A percentile compares a stretch with the other conserved stretches of the same genome.
Evolutionary conservation across 1,140 invertebrate genomes (phyloP).

Genomic region (Achatina immaculata): DNA sequence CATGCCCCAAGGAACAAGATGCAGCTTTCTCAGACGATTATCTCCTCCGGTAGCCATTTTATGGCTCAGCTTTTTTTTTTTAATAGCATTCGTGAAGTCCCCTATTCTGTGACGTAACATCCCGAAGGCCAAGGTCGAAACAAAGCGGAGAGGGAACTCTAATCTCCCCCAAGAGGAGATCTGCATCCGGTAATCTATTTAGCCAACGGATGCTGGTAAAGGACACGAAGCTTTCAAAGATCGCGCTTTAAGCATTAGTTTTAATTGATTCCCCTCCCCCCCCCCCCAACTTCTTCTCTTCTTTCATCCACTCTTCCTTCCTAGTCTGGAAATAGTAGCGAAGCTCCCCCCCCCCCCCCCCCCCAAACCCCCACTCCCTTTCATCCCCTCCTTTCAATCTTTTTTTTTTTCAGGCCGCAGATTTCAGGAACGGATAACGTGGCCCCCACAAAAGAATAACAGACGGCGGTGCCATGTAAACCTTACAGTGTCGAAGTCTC

Average conservation of each 20-base stretch:
- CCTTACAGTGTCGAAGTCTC: neutral
- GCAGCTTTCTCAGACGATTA: neutral
- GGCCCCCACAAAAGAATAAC: neutral
- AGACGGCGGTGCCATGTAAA: neutral
- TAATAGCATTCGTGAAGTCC: neutral
- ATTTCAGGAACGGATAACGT: neutral
- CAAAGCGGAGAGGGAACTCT: neutral
- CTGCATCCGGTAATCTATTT: constrained; percentile 10
- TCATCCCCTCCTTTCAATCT: too few relatives aligned
- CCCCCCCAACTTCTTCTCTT: too few relatives aligned
- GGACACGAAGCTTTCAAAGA: neutral
- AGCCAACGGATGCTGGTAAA: constrained; percentile 4
- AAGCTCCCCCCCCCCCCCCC: too few relatives aligned
- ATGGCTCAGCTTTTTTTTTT: neutral
- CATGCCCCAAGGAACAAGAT: too few relatives aligned
- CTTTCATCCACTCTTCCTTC: too few relatives aligned
- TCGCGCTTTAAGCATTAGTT: constrained; percentile 12
- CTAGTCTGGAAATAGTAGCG: too few relatives aligned
- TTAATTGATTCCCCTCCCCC: neutral
- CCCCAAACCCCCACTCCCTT: too few relatives aligned
- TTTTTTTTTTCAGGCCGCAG: neutral
- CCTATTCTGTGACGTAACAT: neutral
- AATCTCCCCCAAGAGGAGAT: neutral
- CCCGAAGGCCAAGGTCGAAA: constrained; percentile 3
- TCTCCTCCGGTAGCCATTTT: neutral